These are phyloP conservation scores for Pygoscelis adeliae DNA, from an alignment of 2,113 vertebrate genomes.

Conservation along the genomic window DNA sequence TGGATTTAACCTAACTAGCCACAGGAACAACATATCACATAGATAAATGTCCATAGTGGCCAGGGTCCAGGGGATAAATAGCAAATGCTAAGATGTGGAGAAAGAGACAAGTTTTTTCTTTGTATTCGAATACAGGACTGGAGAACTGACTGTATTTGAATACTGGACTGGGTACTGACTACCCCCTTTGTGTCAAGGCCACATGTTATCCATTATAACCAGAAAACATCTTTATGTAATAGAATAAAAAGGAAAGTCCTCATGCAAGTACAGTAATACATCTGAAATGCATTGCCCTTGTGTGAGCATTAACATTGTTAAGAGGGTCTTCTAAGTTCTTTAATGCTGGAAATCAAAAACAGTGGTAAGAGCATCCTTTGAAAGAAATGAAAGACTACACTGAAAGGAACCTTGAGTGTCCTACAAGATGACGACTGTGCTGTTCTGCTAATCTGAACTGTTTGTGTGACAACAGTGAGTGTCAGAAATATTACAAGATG, in stretches of 20 bases:
- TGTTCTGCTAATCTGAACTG: neutral
- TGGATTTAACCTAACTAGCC: neutral
- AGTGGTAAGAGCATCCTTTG: neutral
- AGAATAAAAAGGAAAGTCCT: neutral
- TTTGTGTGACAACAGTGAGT: slow-evolving; percentile 23
- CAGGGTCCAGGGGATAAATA: neutral
- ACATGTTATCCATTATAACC: neutral
- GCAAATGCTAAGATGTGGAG: neutral
- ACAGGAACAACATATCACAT: neutral
- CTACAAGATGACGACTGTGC: neutral
- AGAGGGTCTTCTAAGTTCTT: neutral
- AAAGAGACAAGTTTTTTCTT: neutral
- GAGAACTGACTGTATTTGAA: neutral
- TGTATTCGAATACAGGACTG: neutral
- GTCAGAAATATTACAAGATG: slow-evolving; percentile 19
- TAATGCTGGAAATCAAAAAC: neutral
- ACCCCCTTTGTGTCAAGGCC: neutral
- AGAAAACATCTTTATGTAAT: neutral
- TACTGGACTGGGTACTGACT: neutral
- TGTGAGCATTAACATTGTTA: neutral
- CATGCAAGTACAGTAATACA: neutral
- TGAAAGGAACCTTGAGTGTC: neutral
- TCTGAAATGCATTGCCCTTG: neutral
- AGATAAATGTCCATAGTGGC: neutral
- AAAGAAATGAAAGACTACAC: neutral